Percentiles rank a stretch among this genome's conserved stretches.
Conservation (phyloP, 1,140 invertebrate genomes). For the Lordiphosa mommai region DNA sequence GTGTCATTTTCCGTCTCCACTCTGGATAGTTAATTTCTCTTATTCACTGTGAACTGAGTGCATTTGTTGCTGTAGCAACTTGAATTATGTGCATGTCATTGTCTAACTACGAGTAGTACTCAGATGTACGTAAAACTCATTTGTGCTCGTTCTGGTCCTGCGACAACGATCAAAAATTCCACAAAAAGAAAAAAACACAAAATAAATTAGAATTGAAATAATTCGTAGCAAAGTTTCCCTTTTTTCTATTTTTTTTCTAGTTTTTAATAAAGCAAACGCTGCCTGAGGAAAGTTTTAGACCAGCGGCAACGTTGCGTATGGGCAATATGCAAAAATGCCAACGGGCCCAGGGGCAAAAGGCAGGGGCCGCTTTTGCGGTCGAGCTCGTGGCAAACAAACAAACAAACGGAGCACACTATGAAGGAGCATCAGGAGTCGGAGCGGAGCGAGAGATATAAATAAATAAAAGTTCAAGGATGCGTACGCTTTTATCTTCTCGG, state of each 20-base stretch:
- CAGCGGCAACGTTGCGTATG: slow-evolving; percentile 67
- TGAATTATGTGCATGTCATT: slow-evolving; percentile 76
- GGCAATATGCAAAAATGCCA: slow-evolving; percentile 75
- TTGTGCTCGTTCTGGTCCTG: slow-evolving; percentile 37
- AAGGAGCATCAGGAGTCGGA: slow-evolving; percentile 33
- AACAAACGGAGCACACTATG: slow-evolving; percentile 73
- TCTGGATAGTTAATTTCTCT: slow-evolving; percentile 72
- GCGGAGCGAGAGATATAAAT: slow-evolving; percentile 59
- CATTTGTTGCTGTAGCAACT: slow-evolving; percentile 68
- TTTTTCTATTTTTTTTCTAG: slow-evolving; percentile 54
- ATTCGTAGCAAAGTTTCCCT: slow-evolving; percentile 62
- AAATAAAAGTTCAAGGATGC: slow-evolving; percentile 78
- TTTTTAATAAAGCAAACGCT: slow-evolving; percentile 77
- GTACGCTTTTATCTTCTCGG: slow-evolving; percentile 70
- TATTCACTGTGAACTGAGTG: slow-evolving; percentile 51
- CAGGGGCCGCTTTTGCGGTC: slow-evolving; percentile 57
- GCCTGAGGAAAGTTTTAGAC: slow-evolving; percentile 57
- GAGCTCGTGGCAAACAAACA: slow-evolving; percentile 68
- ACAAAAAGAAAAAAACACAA: slow-evolving; percentile 59
- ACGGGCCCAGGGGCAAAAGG: slow-evolving; percentile 4
- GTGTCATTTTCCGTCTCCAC: slow-evolving; percentile 8
- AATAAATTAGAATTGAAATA: slow-evolving; percentile 79
- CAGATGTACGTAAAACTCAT: slow-evolving; percentile 75
- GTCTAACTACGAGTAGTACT: slow-evolving; percentile 57
- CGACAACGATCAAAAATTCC: slow-evolving; percentile 69